Percentiles rank a stretch among this genome's conserved stretches.
These are phyloP conservation scores for Tychaedon coryphoeus DNA, from an alignment of 2,113 vertebrate species.

Conservation along the genomic window DNA sequence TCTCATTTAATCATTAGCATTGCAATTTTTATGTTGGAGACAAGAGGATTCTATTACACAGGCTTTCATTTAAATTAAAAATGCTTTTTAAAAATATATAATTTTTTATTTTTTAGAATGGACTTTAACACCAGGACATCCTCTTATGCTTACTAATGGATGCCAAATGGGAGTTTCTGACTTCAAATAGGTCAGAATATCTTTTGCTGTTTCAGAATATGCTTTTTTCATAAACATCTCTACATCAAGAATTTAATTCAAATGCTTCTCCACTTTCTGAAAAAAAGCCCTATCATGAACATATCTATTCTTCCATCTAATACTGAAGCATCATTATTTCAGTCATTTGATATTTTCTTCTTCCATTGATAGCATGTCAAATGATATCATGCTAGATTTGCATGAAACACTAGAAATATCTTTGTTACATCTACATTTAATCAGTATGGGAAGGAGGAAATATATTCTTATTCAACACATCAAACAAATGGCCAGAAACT, in stretches of 20 bases:
- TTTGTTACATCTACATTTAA: not conserved
- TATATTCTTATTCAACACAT: not conserved
- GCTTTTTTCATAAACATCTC: not conserved
- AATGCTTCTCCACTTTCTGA: not conserved
- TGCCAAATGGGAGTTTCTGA: not conserved
- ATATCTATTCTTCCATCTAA: not conserved
- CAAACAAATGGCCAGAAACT: not conserved
- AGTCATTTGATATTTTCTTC: conserved; percentile 14
- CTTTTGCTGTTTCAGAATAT: not conserved
- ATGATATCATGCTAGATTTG: not conserved
- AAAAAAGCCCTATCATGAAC: not conserved
- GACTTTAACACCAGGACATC: not conserved
- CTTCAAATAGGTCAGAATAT: not conserved
- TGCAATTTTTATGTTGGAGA: not conserved
- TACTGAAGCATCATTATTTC: not conserved
- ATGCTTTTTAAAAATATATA: not conserved
- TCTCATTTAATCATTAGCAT: not conserved
- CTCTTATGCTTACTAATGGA: not conserved
- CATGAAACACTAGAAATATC: not conserved
- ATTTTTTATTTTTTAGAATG: not conserved
- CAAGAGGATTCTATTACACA: not conserved
- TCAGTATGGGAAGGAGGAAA: not conserved
- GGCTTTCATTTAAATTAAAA: not conserved
- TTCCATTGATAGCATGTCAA: not conserved
- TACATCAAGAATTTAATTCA: not conserved